Percentiles rank a stretch among this genome's conserved stretches.
Conservation (phyloP, 1,140 invertebrate species). For the Hestina assimilis region DNA sequence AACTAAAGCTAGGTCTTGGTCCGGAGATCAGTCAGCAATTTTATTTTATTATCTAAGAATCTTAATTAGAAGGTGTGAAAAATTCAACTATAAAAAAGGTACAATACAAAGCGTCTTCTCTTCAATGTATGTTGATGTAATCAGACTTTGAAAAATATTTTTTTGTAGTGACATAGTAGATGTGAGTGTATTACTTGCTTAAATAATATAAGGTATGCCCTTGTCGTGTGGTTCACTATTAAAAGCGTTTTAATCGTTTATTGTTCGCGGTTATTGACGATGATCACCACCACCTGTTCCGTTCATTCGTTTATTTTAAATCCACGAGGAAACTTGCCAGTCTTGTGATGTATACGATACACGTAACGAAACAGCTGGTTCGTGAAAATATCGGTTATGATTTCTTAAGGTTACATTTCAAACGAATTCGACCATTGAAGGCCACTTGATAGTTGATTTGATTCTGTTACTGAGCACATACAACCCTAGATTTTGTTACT, state of each 20-base stretch:
- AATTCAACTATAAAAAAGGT: too few species aligned
- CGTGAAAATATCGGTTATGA: slow-evolving; percentile 6
- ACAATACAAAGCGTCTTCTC: too few species aligned
- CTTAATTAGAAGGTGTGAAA: too few species aligned
- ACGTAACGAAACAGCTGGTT: slow-evolving; percentile 4
- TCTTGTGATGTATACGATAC: background rate
- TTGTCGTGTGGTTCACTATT: background rate
- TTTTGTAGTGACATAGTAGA: too few species aligned
- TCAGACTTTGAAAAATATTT: too few species aligned
- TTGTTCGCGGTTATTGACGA: background rate
- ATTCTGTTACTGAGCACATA: background rate
- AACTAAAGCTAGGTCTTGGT: too few species aligned
- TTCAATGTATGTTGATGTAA: too few species aligned
- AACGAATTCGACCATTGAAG: background rate
- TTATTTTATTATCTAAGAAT: too few species aligned
- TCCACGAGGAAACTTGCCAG: slow-evolving; percentile 5
- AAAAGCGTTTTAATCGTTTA: background rate
- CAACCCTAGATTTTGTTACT: background rate
- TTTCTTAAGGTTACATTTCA: slow-evolving; percentile 3
- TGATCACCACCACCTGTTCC: slow-evolving; percentile 5
- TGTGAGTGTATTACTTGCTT: too few species aligned
- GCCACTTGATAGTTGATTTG: background rate
- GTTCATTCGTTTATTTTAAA: slow-evolving; percentile 7
- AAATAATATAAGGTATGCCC: background rate
- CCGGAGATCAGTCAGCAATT: too few species aligned